phyloP scores from a whole-genome alignment of 2,888 invertebrate species.

The Nomada ferruginata region DNA sequence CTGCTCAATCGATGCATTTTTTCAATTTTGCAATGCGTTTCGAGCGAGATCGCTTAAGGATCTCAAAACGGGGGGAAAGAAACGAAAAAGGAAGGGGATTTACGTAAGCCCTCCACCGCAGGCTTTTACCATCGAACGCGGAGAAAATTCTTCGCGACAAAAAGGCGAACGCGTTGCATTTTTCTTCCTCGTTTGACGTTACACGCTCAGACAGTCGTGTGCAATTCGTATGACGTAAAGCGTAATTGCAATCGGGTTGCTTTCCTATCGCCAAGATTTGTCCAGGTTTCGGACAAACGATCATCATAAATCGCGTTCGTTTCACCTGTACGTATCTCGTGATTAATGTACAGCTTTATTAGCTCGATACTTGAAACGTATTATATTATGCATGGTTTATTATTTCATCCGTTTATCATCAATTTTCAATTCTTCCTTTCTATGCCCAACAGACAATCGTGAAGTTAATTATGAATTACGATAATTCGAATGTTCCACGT shows the following conservation, averaged over 20 bases:
- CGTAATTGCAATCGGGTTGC: conserved; percentile 23
- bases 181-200: conserved; percentile 32
- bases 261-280: conserved; percentile 1
- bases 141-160: conserved; percentile 50
- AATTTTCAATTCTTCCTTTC: too few species aligned
- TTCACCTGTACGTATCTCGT: too few species aligned
- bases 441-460: too few species aligned
- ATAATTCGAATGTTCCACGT: too few species aligned
- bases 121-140: conserved; percentile 7
- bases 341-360: too few species aligned
- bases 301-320: background rate
- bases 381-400: too few species aligned
- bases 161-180: conserved; percentile 43
- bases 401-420: too few species aligned
- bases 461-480: too few species aligned
- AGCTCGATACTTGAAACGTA: too few species aligned
- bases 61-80: background rate
- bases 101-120: conserved; percentile 40
- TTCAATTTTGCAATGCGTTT: conserved; percentile 15
- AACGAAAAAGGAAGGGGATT: conserved; percentile 30
- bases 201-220: conserved; percentile 14
- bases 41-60: background rate
- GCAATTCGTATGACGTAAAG: conserved; percentile 44
- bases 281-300: background rate
- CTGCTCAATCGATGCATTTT: background rate